These are phyloP conservation scores for Perodicticus potto DNA, from an alignment of 2,797 vertebrate species.

Conservation along the genomic window DNA sequence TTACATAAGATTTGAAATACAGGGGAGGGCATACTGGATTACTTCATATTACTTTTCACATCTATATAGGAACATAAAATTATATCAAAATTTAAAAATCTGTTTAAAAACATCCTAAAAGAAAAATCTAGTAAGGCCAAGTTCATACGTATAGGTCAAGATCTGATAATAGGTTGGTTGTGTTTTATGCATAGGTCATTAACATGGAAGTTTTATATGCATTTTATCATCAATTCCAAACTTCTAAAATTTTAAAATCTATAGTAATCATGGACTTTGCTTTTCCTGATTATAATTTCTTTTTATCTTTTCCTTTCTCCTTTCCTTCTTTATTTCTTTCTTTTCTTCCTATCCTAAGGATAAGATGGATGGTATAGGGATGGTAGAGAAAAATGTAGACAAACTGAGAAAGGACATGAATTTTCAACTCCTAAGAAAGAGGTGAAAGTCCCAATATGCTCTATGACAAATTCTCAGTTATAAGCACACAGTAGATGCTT, in stretches of 20 bases:
- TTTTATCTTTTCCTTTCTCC: background rate
- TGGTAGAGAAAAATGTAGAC: background rate
- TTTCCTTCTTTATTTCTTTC: too few relatives aligned
- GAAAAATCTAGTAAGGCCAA: background rate
- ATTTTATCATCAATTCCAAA: conserved; percentile 28
- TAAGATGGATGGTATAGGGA: background rate
- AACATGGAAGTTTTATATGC: background rate
- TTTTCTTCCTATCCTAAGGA: background rate
- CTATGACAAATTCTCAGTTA: background rate
- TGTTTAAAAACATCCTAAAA: background rate
- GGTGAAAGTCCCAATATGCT: background rate
- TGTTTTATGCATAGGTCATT: background rate
- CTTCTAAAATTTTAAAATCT: conserved; percentile 41
- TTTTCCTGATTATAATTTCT: background rate
- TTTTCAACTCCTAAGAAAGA: background rate
- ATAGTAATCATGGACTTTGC: background rate
- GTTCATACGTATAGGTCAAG: background rate
- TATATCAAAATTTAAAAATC: background rate
- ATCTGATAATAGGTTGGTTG: background rate
- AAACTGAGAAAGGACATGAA: background rate
- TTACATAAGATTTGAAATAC: background rate
- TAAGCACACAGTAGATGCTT: background rate
- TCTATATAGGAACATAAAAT: background rate
- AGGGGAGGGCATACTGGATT: background rate
- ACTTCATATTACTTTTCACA: background rate